Evolutionary conservation across 2,797 vertebrate genomes (phyloP), one percentile per base, ranked within the genome.

Genomic region (Antennarius maculatus): DNA sequence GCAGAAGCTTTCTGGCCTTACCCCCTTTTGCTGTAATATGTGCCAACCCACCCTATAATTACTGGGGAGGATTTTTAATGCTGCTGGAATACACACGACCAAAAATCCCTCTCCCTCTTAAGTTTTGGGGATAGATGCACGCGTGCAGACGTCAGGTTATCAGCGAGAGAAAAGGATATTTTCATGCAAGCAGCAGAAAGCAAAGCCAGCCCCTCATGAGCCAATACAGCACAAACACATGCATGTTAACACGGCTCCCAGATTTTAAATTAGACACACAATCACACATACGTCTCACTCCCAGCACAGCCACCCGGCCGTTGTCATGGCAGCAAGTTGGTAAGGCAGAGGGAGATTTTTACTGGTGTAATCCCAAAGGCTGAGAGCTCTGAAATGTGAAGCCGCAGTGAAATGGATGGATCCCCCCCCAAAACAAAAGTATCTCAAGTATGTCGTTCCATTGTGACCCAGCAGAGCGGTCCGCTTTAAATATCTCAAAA

Each of bases 281-380:
- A 78, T 86, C 87, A 79, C 83, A 83, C 84, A 83, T 76, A 56
- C 28, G 52, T 74, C 81, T 72, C 68, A 2, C 79, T 82, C 76
- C 76, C 47, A 70, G 28, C 77, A 58, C 77, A 27, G 76, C 87
- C 92, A 89, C 68, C 69, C 68, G 70, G 88, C 87, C 69, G 94
- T 94, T 94, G 92, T 92, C 93, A 94, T 94, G 91, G 93, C 92
- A 94, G 92, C 93, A 72, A 23, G 88, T 81, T 86, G 85, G 89
- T 89, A 83, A 83, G 75, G 82, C 78, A 69, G 77, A 67, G 75
- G 64, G 87, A 88, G 87, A 90, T 89, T 91, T 23, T 92, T 82
- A 84, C 82, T 41, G 81, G 81, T 85, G 87, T 92, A 92, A 92
- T 92, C 90, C 89, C 87, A 81, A 77, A 76, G 86, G 87, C 89